Conservation (phyloP, 2,888 invertebrate genomes). For the Leptinotarsa haldemani region DNA sequence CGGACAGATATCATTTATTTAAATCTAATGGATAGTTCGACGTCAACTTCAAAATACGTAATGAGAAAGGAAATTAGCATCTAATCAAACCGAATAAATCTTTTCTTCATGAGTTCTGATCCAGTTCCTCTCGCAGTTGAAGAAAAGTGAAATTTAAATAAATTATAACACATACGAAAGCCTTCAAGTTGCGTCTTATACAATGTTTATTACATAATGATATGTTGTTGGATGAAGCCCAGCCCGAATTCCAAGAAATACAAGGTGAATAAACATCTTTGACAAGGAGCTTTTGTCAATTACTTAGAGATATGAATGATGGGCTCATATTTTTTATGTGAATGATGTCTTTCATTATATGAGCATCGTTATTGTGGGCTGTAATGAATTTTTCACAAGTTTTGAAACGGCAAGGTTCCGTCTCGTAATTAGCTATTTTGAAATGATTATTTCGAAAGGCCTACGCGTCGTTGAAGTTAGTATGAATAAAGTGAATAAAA, state of each 20-base stretch:
- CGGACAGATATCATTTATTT: not conserved
- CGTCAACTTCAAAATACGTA: conserved; percentile 2
- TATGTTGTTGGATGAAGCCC: conserved; percentile 24
- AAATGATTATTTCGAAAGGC: no score
- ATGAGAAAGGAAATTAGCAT: conserved; percentile 19
- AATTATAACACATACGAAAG: conserved; percentile 45
- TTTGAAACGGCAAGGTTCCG: not conserved
- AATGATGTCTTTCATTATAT: not conserved
- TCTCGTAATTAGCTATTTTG: no score
- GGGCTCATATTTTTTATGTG: conserved; percentile 9
- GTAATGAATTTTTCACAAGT: not conserved
- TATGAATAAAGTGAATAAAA: no score
- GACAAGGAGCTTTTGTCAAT: conserved; percentile 1
- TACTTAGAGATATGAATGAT: not conserved
- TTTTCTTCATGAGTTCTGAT: not conserved
- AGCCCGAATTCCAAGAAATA: conserved; percentile 34
- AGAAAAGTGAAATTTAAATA: conserved; percentile 58
- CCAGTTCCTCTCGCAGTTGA: conserved; percentile 24
- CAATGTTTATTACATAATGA: conserved; percentile 45
- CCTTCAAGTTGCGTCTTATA: conserved; percentile 38
- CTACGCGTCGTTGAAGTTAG: no score
- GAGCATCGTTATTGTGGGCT: not conserved
- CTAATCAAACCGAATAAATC: conserved; percentile 22
- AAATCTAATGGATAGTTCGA: conserved; percentile 8
- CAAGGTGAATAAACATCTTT: conserved; percentile 13